Percentiles rank a stretch among this genome's conserved stretches.
phyloP scores from a whole-genome alignment of 2,888 invertebrate species.

The Tolmerus cingulatus region DNA sequence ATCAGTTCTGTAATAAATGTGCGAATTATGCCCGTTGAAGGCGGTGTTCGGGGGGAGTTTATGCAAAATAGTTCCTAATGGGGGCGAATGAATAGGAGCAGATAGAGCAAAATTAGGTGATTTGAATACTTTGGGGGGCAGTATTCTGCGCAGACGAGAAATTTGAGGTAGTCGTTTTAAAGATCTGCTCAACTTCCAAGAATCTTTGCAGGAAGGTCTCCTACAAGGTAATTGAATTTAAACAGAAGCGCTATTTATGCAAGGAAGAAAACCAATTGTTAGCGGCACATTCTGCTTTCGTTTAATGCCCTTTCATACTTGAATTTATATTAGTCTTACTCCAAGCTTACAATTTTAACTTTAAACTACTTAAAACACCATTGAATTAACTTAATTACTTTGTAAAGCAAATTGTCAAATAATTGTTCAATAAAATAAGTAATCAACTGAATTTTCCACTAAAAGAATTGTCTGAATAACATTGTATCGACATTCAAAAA shows the following conservation, averaged over 20 bases:
- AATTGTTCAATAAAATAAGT: not conserved
- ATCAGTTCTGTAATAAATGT: not conserved
- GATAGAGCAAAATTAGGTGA: not conserved
- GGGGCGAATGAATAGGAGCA: not conserved
- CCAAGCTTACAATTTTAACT: not conserved
- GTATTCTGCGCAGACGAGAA: not conserved
- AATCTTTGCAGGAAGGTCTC: not conserved
- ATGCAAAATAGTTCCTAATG: not conserved
- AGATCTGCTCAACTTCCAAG: not conserved
- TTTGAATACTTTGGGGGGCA: not conserved
- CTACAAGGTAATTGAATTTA: not conserved
- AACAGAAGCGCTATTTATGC: not conserved
- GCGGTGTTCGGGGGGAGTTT: not conserved
- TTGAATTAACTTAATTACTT: not conserved
- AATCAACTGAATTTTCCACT: not conserved
- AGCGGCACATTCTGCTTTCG: not conserved
- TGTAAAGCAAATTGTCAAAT: not conserved
- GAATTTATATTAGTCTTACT: not conserved
- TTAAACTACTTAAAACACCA: not conserved
- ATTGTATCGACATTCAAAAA: not conserved
- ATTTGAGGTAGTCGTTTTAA: not conserved
- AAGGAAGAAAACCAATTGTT: not conserved
- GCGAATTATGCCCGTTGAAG: not conserved
- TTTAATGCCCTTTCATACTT: not conserved
- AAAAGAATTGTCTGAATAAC: not conserved